Evolutionary conservation across 2,888 invertebrate species (phyloP).

Genomic region (Amphimallon solstitiale): DNA sequence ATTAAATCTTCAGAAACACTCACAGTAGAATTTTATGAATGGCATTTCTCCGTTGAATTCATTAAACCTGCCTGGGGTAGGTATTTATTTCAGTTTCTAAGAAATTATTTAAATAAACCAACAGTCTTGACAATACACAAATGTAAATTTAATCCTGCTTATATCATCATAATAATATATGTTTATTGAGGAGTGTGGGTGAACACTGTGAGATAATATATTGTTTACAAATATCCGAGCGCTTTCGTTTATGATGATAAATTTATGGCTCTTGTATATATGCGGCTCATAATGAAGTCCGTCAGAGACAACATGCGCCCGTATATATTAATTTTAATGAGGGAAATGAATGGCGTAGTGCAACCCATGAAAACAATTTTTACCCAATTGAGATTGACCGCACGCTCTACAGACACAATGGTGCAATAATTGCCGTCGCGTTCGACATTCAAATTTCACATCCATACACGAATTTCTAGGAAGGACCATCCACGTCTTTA

Average conservation of each 20-base stretch:
- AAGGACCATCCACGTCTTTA: background rate
- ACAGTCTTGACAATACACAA: no score
- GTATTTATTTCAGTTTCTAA: no score
- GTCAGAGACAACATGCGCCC: constrained; percentile 4
- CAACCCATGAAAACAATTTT: background rate
- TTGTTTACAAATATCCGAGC: no score
- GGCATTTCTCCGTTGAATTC: no score
- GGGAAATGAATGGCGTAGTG: background rate
- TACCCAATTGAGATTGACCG: background rate
- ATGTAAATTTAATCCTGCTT: no score
- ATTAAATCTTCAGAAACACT: no score
- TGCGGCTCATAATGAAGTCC: constrained; percentile 11
- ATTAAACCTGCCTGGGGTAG: no score
- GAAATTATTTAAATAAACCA: no score
- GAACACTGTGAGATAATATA: no score
- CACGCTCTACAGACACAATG: background rate
- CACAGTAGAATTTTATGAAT: no score
- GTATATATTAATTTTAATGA: constrained; percentile 27
- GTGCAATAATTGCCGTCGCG: background rate
- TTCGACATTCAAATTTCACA: background rate
- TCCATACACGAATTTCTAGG: background rate
- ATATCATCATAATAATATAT: no score
- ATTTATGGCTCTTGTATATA: constrained; percentile 11
- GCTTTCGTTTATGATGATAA: constrained; percentile 13
- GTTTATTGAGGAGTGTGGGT: no score